Percentiles rank a stretch among this genome's conserved stretches.
These are phyloP conservation scores for Tineola bisselliella DNA, from an alignment of 2,888 invertebrate species.

Conservation along the genomic window DNA sequence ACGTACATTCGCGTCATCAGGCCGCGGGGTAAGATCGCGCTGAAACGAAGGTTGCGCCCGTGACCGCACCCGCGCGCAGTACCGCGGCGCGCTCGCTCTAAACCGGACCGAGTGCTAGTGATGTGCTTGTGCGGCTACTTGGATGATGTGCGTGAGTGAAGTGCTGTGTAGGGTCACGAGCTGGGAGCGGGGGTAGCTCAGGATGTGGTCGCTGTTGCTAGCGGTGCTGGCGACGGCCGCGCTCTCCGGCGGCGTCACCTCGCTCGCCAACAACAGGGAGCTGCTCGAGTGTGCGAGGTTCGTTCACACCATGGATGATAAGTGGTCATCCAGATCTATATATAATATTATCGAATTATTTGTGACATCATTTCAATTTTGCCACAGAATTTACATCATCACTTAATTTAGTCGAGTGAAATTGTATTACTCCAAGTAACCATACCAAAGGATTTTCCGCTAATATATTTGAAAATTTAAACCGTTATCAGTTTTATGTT, in stretches of 20 bases:
- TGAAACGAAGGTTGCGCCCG: slow-evolving; percentile 62
- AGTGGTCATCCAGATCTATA: neutral
- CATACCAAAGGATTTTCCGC: too few relatives aligned
- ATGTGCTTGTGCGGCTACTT: slow-evolving; percentile 9
- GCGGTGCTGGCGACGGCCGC: slow-evolving; percentile 45
- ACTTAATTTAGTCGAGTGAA: too few relatives aligned
- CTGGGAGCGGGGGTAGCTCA: slow-evolving; percentile 33
- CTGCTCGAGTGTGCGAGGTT: slow-evolving; percentile 62
- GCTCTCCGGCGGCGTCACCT: slow-evolving; percentile 40
- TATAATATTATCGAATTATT: neutral
- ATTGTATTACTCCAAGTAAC: too few relatives aligned
- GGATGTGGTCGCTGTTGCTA: slow-evolving; percentile 47
- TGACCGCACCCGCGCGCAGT: slow-evolving; percentile 37
- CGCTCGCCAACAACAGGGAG: slow-evolving; percentile 50
- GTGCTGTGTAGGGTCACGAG: slow-evolving; percentile 33
- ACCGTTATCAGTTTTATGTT: too few relatives aligned
- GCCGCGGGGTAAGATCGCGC: neutral
- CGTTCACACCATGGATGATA: slow-evolving; percentile 21
- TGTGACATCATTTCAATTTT: neutral
- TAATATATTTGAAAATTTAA: too few relatives aligned
- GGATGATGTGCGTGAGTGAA: slow-evolving; percentile 26
- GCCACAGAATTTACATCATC: neutral
- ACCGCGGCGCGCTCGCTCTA: slow-evolving; percentile 51
- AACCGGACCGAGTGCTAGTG: slow-evolving; percentile 38
- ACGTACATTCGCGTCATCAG: slow-evolving; percentile 2